phyloP scores from a whole-genome alignment of 2,888 invertebrate species.

The Dasypogon diadema region DNA sequence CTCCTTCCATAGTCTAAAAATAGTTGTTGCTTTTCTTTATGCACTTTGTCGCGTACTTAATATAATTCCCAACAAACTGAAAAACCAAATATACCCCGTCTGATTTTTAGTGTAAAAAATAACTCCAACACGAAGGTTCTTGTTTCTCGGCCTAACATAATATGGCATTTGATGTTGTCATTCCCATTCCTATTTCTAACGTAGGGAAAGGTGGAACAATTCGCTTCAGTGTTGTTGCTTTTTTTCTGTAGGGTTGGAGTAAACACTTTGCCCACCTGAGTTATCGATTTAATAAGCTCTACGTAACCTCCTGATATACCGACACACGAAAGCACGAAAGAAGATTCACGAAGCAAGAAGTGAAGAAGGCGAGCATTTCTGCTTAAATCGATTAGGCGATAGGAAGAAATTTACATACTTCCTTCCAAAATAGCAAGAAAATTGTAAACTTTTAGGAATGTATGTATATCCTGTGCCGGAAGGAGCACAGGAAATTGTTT shows the following conservation, averaged over 20 bases:
- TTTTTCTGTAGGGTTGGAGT: background rate
- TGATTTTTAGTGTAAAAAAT: no score
- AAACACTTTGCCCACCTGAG: constrained; percentile 12
- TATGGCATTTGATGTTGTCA: background rate
- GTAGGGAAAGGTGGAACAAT: background rate
- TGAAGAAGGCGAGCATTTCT: background rate
- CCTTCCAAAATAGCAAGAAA: constrained; percentile 16
- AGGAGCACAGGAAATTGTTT: background rate
- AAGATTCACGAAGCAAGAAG: background rate
- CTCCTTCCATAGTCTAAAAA: no score
- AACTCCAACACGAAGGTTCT: no score
- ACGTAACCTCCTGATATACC: constrained; percentile 37
- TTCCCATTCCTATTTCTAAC: no score
- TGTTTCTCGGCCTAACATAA: background rate
- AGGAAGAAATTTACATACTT: constrained; percentile 21
- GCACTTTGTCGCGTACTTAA: no score
- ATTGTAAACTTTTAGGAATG: background rate
- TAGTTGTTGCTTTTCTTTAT: no score
- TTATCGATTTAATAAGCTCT: constrained; percentile 47
- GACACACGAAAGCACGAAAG: background rate
- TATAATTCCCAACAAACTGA: no score
- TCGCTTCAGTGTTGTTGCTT: background rate
- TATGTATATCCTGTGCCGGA: background rate
- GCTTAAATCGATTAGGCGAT: constrained; percentile 2
- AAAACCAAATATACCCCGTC: no score